These are phyloP conservation scores for Diloba caeruleocephala DNA, from an alignment of 2,888 invertebrate species.

Conservation along the genomic window DNA sequence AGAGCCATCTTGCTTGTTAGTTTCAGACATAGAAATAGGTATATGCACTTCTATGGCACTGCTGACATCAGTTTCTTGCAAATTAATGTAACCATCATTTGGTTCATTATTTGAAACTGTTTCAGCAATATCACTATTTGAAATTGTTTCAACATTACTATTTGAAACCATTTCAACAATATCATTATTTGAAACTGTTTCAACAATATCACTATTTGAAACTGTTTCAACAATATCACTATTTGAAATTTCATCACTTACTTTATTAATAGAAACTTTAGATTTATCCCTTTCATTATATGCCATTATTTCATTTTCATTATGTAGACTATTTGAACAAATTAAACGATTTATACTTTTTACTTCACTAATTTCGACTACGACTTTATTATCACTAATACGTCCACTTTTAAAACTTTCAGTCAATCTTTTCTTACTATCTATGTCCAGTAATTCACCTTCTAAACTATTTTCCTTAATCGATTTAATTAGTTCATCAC, in stretches of 20 bases:
- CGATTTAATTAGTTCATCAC: conserved; percentile 13
- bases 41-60: conserved; percentile 43
- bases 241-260: conserved; percentile 21
- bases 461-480: conserved; percentile 3
- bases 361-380: conserved; percentile 1
- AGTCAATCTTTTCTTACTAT: conserved; percentile 1
- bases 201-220: conserved; percentile 23
- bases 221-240: conserved; percentile 15
- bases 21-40: conserved; percentile 16
- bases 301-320: conserved; percentile 1
- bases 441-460: neutral
- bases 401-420: conserved; percentile 12
- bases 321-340: neutral
- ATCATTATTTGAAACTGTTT: conserved; percentile 21
- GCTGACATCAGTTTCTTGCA: conserved; percentile 45
- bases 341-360: conserved; percentile 8
- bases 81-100: conserved; percentile 21
- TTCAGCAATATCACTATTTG: too few species aligned
- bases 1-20: conserved; percentile 40
- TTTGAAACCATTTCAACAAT: conserved; percentile 21
- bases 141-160: too few species aligned
- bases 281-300: neutral
- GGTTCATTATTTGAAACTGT: conserved; percentile 21
- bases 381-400: conserved; percentile 2
- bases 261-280: conserved; percentile 8